These are phyloP conservation scores for Vombatus ursinus DNA, from an alignment of 2,113 vertebrate genomes.

Conservation along the genomic window DNA sequence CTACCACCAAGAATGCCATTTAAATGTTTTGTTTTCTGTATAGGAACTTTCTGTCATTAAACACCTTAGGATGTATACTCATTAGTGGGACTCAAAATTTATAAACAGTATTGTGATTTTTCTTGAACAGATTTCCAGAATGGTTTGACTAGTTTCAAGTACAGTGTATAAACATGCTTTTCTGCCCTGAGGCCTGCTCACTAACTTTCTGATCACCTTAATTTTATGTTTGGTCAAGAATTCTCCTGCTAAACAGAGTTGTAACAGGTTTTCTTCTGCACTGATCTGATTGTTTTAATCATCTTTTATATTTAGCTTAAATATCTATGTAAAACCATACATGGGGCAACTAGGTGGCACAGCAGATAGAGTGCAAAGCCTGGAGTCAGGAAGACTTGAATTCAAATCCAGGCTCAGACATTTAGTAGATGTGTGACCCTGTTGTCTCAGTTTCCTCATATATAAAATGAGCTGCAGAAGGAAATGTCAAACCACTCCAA, in stretches of 20 bases:
- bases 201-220: background rate
- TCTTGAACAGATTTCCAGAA: background rate
- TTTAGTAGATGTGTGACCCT: background rate
- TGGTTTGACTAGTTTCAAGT: background rate
- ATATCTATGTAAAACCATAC: background rate
- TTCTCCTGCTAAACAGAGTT: background rate
- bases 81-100: background rate
- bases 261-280: background rate
- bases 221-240: background rate
- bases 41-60: background rate
- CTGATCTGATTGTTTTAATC: background rate
- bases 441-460: background rate
- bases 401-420: background rate
- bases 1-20: background rate
- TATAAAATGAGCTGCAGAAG: background rate
- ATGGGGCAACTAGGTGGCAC: background rate
- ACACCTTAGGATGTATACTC: background rate
- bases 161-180: background rate
- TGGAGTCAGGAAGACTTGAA: background rate
- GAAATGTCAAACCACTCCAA: background rate
- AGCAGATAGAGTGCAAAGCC: background rate
- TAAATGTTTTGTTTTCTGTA: background rate
- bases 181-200: background rate
- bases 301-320: background rate
- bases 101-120: background rate